Percentiles rank a stretch among this genome's conserved stretches.
Conservation (phyloP, 2,797 vertebrate species). For the Zonotrichia albicollis region DNA sequence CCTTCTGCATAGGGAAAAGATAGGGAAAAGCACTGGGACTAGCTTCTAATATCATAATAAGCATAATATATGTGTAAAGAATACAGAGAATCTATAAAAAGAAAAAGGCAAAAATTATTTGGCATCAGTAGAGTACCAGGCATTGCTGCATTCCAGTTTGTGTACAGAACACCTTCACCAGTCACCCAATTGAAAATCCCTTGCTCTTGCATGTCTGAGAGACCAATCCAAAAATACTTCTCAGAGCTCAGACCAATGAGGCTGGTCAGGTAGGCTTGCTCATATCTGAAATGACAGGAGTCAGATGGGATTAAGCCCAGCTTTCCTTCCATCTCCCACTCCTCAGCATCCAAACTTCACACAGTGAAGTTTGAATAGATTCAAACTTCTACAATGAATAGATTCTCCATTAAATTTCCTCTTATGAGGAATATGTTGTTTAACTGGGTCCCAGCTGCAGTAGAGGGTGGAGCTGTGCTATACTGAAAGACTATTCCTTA, state of each 20-base stretch:
- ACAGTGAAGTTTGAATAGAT: not conserved
- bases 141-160: slow-evolving; percentile 89
- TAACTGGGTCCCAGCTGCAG: not conserved
- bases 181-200: slow-evolving; percentile 82
- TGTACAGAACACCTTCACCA: slow-evolving; percentile 78
- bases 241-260: slow-evolving; percentile 87
- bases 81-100: not conserved
- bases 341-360: not conserved
- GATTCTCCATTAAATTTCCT: not conserved
- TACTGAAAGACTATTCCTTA: not conserved
- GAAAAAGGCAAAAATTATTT: not conserved
- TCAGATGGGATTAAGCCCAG: not conserved
- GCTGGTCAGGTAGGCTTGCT: slow-evolving; percentile 91
- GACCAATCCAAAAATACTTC: slow-evolving; percentile 90
- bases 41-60: not conserved
- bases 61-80: not conserved
- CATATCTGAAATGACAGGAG: slow-evolving; percentile 79
- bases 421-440: not conserved
- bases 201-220: slow-evolving; percentile 79
- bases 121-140: slow-evolving; percentile 78
- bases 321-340: not conserved
- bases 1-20: not conserved
- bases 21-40: not conserved
- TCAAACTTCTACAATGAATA: not conserved
- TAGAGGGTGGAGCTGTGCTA: not conserved